Evolutionary conservation across 1,140 invertebrate species (phyloP), one percentile per base, ranked within the genome.

Genomic region (Drosophila tropicalis): DNA sequence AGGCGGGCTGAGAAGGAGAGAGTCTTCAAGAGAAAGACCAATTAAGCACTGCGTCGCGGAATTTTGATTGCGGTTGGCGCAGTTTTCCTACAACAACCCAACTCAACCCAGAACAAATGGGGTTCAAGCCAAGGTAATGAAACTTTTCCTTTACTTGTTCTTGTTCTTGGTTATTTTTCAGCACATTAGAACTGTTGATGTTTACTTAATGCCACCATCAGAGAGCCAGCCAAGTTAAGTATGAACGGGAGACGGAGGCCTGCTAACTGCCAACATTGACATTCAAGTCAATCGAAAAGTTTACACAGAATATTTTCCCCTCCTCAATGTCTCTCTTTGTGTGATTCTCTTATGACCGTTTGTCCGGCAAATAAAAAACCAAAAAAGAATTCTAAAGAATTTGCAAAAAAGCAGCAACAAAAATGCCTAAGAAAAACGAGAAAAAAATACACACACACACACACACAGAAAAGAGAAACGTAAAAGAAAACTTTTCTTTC

Each of bases 51-150:
- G 67, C 73, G 73, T 75, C 66, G 57, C 65, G 84, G 84, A 89
- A 87, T 87, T 87, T 87, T 89, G 79, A 87, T 87, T 89, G 83
- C 79, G 64, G 72, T 70, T 79, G 74, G 64, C 67, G 66, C 79
- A 68, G 60, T 74, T 29, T 6, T 57, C 47, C 29, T 39, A 2
- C 12, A 29, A 29, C 55, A 68, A 67, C 66, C 74, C 55, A 34
- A 19, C 56, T 10, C 36, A 56, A 67, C 44, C 39, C 62, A 5
- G 22, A 36, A 36, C 34, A 29, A 29, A 29, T 29, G n/a, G 32
- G 3, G 17, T 5, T 51, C 17, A 7, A 32, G 13, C 29, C 10
- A 67, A 74, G 71, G 71, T 74, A 74, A 67, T 74, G 47, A 74
- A 67, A 62, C 40, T 40, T 71, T 10, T 17, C 4, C 13, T 19